Evolutionary conservation across 2,888 invertebrate species (phyloP), one percentile per base, ranked within the genome.

Genomic region (Folsomia candida): DNA sequence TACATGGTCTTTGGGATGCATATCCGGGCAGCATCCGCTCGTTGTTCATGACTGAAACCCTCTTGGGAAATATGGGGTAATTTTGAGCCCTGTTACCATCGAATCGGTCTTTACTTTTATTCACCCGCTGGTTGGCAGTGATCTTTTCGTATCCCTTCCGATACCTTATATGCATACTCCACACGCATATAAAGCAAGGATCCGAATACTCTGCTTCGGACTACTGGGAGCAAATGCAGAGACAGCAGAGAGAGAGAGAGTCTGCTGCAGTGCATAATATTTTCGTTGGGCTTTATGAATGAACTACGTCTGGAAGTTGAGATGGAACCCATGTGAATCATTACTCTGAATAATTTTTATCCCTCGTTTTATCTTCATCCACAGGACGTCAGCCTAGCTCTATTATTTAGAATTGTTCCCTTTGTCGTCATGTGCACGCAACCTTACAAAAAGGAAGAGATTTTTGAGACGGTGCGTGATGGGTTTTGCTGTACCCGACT

Each of bases 261-360:
- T 14, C 4, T 4, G 37, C 6, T 37, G 37, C 14, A 37, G 37
- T 37, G 14, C 37, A 37, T 37, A 37, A 37, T 37, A 37, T 37
- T 37, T 37, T 37, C 4, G 37, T 37, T 9, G 37, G 14, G 37
- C 37, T 37, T 37, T 9, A 14, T 37, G 68, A 59, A 68, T 70
- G 67, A 51, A 58, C 58, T 14, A 37, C 14, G 37, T 37, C 37
- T 9, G n/a, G 25, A n/a, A 28, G 27, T 6, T 6, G 62, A 28
- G 11, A 28, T 4, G 27, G 67, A 74, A 61, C 78, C 78, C 78
- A 75, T 76, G 79, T 77, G 79, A 78, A 79, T 79, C 79, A 79
- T 79, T 79, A 78, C 20, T 76, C 76, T 76, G 75, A 75, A 78
- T 78, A 79, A 79, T 79, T 79, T 78, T 79, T 79, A 78, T 77